Evolutionary conservation across 2,888 invertebrate species (phyloP).

Genomic region (Agrilus biguttatus): DNA sequence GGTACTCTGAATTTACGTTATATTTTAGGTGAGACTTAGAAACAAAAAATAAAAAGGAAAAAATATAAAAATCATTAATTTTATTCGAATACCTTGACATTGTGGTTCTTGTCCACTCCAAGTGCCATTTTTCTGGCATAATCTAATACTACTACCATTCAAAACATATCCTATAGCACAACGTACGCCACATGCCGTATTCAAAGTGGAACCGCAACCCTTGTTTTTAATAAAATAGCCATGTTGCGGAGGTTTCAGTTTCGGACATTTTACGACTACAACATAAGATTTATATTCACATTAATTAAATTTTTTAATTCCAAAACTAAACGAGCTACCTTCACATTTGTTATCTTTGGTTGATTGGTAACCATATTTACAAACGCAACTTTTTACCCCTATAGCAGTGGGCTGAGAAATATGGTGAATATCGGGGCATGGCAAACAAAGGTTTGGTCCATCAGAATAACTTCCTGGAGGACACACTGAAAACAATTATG

Average conservation of each 20-base stretch:
- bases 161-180: conserved; percentile 48
- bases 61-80: no score
- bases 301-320: not conserved
- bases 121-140: conserved; percentile 46
- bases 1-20: no score
- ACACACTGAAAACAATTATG: conserved; percentile 36
- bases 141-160: conserved; percentile 37
- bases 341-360: conserved; percentile 37
- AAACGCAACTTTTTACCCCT: conserved; percentile 41
- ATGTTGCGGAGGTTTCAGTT: conserved; percentile 41
- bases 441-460: conserved; percentile 30
- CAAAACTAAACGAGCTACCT: conserved; percentile 30
- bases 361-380: conserved; percentile 43
- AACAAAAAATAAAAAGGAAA: no score
- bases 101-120: conserved; percentile 51
- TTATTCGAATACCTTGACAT: conserved; percentile 40
- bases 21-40: no score
- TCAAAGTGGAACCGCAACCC: conserved; percentile 46
- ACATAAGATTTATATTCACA: not conserved
- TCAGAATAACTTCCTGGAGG: conserved; percentile 51
- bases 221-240: conserved; percentile 50
- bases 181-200: conserved; percentile 54
- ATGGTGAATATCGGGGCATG: conserved; percentile 51
- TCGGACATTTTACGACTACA: conserved; percentile 43
- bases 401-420: conserved; percentile 41